phyloP scores from a whole-genome alignment of 1,140 invertebrate species.

The Hypothenemus hampei region DNA sequence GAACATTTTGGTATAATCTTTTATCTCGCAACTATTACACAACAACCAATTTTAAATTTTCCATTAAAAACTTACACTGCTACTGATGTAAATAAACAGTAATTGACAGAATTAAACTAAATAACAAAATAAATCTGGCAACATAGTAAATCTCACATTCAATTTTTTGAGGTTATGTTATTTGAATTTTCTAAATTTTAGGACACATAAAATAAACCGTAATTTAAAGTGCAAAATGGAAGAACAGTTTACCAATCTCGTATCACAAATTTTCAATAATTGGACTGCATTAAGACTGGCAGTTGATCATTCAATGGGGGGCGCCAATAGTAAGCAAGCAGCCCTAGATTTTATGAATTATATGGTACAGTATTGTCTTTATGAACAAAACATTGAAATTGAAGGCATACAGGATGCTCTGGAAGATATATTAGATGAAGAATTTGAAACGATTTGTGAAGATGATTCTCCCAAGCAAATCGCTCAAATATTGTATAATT shows the following conservation, averaged over 20 bases:
- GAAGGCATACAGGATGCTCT: slow-evolving; percentile 55
- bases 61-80: too few species aligned
- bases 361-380: slow-evolving; percentile 54
- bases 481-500: slow-evolving; percentile 46
- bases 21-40: too few species aligned
- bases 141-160: too few species aligned
- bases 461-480: slow-evolving; percentile 57
- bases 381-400: slow-evolving; percentile 51
- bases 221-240: slow-evolving; percentile 35
- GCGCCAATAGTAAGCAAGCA: slow-evolving; percentile 57
- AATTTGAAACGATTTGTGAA: slow-evolving; percentile 61
- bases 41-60: too few species aligned
- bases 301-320: slow-evolving; percentile 62
- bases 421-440: slow-evolving; percentile 60
- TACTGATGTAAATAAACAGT: too few species aligned
- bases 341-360: slow-evolving; percentile 57
- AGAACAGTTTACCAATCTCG: slow-evolving; percentile 49
- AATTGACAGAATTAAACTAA: too few species aligned
- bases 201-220: too few species aligned
- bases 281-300: slow-evolving; percentile 60
- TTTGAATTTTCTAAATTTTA: too few species aligned
- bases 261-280: slow-evolving; percentile 58
- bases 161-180: too few species aligned
- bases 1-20: too few species aligned
- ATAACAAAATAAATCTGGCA: too few species aligned